Evolutionary conservation across 2,797 vertebrate species (phyloP), one percentile per base, ranked within the genome.

Genomic region (Cirrhinus molitorella): DNA sequence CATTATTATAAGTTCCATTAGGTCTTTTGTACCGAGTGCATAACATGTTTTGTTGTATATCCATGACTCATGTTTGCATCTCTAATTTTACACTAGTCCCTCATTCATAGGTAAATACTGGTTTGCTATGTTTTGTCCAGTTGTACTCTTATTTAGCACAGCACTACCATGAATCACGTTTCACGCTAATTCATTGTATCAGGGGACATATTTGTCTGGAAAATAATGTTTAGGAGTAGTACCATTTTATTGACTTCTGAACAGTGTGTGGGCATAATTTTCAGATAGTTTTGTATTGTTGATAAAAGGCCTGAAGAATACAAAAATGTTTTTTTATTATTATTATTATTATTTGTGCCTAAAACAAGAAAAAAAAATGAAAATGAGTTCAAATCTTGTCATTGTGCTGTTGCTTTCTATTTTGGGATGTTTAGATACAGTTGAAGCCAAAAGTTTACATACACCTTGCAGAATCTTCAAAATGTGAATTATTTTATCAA

Each of bases 21-120:
- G 13, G 53, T 70, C 51, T 59, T 78, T 78, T 21, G 53, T 61
- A 49, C 28, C 7, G 14, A 57, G 28, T 47, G 19, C 40, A 47
- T 59, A 83, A 70, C 7, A 49, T 63, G 74, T 83, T 83, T 78
- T 78, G 40, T 61, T 78, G 51, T 71, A 71, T 70, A 23, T 71
- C 28, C 43, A 61, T 78, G 53, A 61, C 66, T 61, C 73, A 49
- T 59, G 25, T 57, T 83, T 55, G 49, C 13, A 31, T 77, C n/a
- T 77, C 31, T 6, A 31, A 65, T 66, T 63, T 63, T 55, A 49
- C 21, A 51, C 67, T 45, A 57, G 47, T 0, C 37, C 51, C 51
- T n/a, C 8, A 28, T 9, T 82, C 59, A 63, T 4, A 37, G 31
- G 21, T n/a, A 66, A 66, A 47, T 61, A 21, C 31, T 70, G n/a